Evolutionary conservation across 1,140 invertebrate species (phyloP), one percentile per base, ranked within the genome.

Genomic region (Nebria ingens): DNA sequence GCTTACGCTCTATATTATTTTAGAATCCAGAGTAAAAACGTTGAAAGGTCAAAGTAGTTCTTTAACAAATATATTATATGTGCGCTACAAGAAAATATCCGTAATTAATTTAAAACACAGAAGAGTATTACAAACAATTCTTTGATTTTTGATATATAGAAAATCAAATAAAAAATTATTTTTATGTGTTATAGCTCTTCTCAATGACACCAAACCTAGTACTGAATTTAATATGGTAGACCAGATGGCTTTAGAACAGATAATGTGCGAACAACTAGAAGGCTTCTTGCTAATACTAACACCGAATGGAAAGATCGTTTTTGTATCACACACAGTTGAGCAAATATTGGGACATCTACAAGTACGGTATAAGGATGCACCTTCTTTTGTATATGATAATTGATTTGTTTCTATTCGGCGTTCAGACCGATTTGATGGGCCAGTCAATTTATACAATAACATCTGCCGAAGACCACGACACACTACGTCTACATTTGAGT

Each of bases 281-380:
- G 82, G 83, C 11, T 92, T 90, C 63, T 73, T 94, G 52, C 68
- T 96, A 49, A 84, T 93, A 2, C 73, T 90, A 1, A 88, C 88
- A 0, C 82, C 84, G 56, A 80, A 80, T 56, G 92, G 91, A 0
- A 85, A 91, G 65, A 86, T 97, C 53, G 79, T 95, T n/a, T 88
- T 92, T 62, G 82, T 93, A 4, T 91, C 92, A 17, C 78, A 84
- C 45, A 88, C 87, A 58, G 82, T 95, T 2, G 86, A 91, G 60
- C 80, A 86, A 60, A 81, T 88, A 57, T 74, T 95, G 50, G 89
- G 90, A 42, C 87, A 93, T 68, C 80, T 83, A 52, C 87, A 92
- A 80, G 89, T 92, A 76, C 77, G 70, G 53, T 49, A 42, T 20
- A 20, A 13, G 2, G n/a, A 34, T 34, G 6, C n/a, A 9, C 25